Conservation (phyloP, 2,113 vertebrate species). For the Miniopterus natalensis region DNA sequence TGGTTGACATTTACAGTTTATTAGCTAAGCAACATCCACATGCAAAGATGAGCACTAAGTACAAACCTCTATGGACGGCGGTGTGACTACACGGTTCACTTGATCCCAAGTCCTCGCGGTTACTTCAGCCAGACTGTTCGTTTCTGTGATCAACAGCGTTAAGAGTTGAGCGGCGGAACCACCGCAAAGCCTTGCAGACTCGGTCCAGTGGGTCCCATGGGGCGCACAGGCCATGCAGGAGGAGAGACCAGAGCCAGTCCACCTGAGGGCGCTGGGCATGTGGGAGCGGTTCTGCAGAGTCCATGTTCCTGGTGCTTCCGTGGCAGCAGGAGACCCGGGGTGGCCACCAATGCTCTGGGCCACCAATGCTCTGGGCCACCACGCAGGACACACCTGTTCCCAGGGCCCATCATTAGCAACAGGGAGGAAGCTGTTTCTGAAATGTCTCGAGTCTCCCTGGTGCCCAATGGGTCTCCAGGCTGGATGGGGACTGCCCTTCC, state of each 20-base stretch:
- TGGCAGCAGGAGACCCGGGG: background rate
- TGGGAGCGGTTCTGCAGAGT: constrained; percentile 77
- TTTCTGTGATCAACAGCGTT: constrained; percentile 85
- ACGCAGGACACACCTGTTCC: constrained; percentile 76
- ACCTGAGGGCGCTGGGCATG: background rate
- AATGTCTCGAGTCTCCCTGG: constrained; percentile 75
- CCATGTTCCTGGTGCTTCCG: too few species aligned
- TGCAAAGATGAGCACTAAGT: constrained; percentile 94
- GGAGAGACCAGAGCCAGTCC: background rate
- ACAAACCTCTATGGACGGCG: constrained; percentile 91
- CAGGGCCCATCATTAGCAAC: constrained; percentile 75
- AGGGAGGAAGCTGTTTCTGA: constrained; percentile 77
- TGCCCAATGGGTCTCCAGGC: constrained; percentile 78
- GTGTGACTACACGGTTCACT: constrained; percentile 86
- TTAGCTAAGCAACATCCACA: constrained; percentile 95
- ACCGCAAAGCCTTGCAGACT: constrained; percentile 87
- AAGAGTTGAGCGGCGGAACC: constrained; percentile 85
- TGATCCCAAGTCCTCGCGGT: constrained; percentile 78
- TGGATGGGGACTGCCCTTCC: constrained; percentile 85
- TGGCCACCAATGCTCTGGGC: constrained; percentile 59
- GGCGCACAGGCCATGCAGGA: background rate
- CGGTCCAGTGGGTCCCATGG: background rate
- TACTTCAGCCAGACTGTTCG: constrained; percentile 85
- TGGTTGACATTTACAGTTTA: constrained; percentile 94
- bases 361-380: constrained; percentile 68